Conservation (phyloP, 1,140 invertebrate species). For the Drosophila orosa region DNA sequence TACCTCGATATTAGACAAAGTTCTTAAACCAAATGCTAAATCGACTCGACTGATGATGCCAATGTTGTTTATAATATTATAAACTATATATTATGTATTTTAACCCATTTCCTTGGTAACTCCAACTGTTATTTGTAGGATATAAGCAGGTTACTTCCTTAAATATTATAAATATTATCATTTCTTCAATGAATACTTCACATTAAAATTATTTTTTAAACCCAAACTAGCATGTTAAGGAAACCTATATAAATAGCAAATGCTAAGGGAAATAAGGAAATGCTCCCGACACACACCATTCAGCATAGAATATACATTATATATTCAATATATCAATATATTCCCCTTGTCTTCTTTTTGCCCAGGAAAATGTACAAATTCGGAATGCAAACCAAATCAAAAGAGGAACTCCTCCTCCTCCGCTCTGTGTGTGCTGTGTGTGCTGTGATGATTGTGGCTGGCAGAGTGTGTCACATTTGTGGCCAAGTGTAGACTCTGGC, state of each 20-base stretch:
- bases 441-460: slow-evolving; percentile 14
- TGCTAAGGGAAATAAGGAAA: no score
- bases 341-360: not conserved
- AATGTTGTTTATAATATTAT: not conserved
- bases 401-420: not conserved
- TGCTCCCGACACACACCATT: not conserved
- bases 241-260: not conserved
- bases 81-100: no score
- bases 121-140: not conserved
- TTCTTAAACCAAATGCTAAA: not conserved
- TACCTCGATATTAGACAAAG: no score
- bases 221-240: not conserved
- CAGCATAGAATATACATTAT: not conserved
- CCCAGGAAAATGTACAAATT: slow-evolving; percentile 12
- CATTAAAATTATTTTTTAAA: not conserved
- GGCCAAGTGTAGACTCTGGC: slow-evolving; percentile 6
- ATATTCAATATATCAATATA: slow-evolving; percentile 3
- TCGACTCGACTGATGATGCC: not conserved
- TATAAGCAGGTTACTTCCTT: not conserved
- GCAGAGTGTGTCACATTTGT: slow-evolving; percentile 30
- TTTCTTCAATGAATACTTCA: not conserved
- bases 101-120: not conserved
- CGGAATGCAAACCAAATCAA: slow-evolving; percentile 24
- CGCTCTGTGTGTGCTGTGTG: not conserved
- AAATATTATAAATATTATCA: no score